A percentile compares a stretch with the other conserved stretches of the same genome.
These are phyloP conservation scores for Xestia sexstrigata DNA, from an alignment of 2,888 invertebrate species.

Conservation along the genomic window DNA sequence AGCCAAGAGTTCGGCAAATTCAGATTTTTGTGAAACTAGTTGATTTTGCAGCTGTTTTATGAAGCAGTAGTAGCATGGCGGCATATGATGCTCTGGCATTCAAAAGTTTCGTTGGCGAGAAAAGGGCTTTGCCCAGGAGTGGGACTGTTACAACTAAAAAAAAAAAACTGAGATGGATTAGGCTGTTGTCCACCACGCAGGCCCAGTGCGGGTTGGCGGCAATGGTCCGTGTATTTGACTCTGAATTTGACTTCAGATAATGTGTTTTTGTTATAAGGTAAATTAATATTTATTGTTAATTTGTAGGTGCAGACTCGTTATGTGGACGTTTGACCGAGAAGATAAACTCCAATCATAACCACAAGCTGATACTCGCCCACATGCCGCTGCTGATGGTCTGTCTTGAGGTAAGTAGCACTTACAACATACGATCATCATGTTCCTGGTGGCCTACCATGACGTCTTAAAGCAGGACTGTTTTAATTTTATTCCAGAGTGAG, in stretches of 20 bases:
- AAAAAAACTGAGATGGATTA: too few relatives aligned
- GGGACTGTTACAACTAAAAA: too few relatives aligned
- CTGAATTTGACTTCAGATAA: background rate
- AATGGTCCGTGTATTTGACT: background rate
- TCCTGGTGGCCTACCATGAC: too few relatives aligned
- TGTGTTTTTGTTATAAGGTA: background rate
- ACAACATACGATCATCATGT: too few relatives aligned
- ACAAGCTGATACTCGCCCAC: conserved; percentile 97
- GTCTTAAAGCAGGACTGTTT: too few relatives aligned
- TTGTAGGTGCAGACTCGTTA: conserved; percentile 97
- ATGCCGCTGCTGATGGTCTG: conserved; percentile 99
- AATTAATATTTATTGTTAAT: conserved; percentile 47
- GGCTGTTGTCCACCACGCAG: background rate
- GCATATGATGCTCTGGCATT: too few relatives aligned
- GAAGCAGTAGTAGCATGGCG: too few relatives aligned
- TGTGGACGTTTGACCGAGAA: conserved; percentile 98
- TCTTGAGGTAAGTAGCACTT: conserved; percentile 92
- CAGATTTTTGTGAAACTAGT: background rate
- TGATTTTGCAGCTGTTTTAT: background rate
- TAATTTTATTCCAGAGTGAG: too few relatives aligned
- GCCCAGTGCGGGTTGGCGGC: background rate
- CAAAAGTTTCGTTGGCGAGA: too few relatives aligned
- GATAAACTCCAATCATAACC: conserved; percentile 97
- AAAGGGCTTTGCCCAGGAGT: too few relatives aligned
- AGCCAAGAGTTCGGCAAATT: background rate